These are phyloP conservation scores for Chirona hameri DNA, from an alignment of 2,888 invertebrate species.

Conservation along the genomic window DNA sequence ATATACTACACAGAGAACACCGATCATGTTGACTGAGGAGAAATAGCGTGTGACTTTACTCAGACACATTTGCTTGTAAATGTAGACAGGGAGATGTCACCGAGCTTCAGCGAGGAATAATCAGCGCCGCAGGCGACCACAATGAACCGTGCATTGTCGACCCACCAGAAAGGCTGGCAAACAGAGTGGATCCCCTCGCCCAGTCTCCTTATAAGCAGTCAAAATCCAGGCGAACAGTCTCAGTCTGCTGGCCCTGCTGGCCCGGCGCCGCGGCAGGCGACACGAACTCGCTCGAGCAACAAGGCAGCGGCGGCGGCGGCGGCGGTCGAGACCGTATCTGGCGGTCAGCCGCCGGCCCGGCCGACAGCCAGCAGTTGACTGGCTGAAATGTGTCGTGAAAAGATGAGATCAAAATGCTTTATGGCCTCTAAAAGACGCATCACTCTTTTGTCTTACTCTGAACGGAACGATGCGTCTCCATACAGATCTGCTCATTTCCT, in stretches of 20 bases:
- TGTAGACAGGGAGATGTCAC: no score
- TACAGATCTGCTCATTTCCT: conserved; percentile 28
- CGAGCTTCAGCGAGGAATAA: no score
- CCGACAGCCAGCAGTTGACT: not conserved
- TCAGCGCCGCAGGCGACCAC: no score
- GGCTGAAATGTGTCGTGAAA: conserved; percentile 24
- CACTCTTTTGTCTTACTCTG: conserved; percentile 25
- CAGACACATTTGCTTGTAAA: no score
- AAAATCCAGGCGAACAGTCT: not conserved
- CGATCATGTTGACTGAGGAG: no score
- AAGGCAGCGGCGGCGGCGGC: not conserved
- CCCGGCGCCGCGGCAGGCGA: not conserved
- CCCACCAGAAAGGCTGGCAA: no score
- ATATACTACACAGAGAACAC: no score
- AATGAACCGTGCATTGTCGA: no score
- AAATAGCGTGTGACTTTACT: no score
- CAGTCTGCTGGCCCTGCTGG: not conserved
- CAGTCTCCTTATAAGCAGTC: no score
- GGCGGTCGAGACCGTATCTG: not conserved
- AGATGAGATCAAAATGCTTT: conserved; percentile 28
- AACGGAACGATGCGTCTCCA: conserved; percentile 22
- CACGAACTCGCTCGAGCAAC: not conserved
- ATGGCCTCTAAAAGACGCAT: conserved; percentile 7
- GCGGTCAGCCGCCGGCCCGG: not conserved
- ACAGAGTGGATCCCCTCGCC: no score